A percentile compares a stretch with the other conserved stretches of the same genome.
phyloP scores from a whole-genome alignment of 2,113 vertebrate species.

The Sander lucioperca region DNA sequence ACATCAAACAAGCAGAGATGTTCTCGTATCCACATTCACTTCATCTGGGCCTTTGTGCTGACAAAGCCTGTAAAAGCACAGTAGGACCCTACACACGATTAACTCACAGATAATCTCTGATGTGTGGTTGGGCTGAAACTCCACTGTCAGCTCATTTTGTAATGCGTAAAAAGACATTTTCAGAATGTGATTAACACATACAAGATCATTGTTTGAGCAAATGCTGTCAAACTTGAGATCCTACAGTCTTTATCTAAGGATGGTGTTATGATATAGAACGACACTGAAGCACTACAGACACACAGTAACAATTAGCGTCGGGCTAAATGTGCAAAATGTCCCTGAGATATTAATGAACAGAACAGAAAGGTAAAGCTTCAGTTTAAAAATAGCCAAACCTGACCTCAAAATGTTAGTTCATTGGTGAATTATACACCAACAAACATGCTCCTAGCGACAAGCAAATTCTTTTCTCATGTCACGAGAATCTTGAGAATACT shows the following conservation, averaged over 20 bases:
- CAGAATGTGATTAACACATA: constrained; percentile 18
- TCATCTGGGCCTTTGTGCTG: constrained; percentile 69
- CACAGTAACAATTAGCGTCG: not conserved
- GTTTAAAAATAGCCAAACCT: constrained; percentile 37
- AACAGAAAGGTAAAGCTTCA: constrained; percentile 10
- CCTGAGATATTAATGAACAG: constrained; percentile 25
- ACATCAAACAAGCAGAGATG: constrained; percentile 63
- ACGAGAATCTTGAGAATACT: not conserved
- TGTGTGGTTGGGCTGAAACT: constrained; percentile 43
- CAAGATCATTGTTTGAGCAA: constrained; percentile 12
- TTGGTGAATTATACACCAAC: not conserved
- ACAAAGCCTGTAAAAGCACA: constrained; percentile 66
- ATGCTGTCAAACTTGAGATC: not conserved
- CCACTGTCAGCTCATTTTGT: constrained; percentile 61
- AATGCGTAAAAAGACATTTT: constrained; percentile 33
- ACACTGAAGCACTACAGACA: not conserved
- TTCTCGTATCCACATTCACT: constrained; percentile 39
- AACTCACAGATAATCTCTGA: constrained; percentile 68
- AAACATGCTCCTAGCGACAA: not conserved
- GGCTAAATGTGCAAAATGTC: constrained; percentile 29
- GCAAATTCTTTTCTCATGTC: not conserved
- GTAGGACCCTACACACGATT: constrained; percentile 51
- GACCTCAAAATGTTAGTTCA: constrained; percentile 41
- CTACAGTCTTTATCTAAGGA: not conserved
- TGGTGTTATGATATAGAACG: not conserved